Conservation (phyloP, 2,888 invertebrate genomes). For the Hirtodrosophila trivittata region DNA sequence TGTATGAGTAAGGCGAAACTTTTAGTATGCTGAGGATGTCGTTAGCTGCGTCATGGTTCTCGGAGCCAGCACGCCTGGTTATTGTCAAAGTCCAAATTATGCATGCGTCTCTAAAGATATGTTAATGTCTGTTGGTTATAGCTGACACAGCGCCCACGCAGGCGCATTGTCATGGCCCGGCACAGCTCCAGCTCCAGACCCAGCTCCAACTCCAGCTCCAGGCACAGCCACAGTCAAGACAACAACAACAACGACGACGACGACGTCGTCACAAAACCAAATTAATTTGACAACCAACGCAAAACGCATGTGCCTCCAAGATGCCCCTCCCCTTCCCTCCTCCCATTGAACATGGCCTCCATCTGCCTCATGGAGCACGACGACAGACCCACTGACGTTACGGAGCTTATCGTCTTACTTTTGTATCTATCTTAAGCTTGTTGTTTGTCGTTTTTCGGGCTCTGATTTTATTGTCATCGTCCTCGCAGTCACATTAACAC, state of each 20-base stretch:
- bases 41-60: constrained; percentile 49
- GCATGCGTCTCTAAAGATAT: constrained; percentile 71
- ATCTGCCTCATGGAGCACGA: constrained; percentile 19
- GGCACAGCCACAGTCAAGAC: constrained; percentile 2
- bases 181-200: constrained; percentile 31
- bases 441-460: constrained; percentile 46
- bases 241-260: constrained; percentile 30
- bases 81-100: constrained; percentile 76
- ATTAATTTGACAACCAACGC: constrained; percentile 79
- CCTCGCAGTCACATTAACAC: constrained; percentile 72
- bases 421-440: constrained; percentile 70
- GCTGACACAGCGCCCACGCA: constrained; percentile 73
- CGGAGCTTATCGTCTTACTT: constrained; percentile 68
- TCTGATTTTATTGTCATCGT: constrained; percentile 61
- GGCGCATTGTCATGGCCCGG: constrained; percentile 64
- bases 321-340: constrained; percentile 20
- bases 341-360: neutral
- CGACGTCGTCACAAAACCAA: constrained; percentile 66
- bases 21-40: constrained; percentile 73
- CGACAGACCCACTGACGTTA: constrained; percentile 52
- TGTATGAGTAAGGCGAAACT: constrained; percentile 48
- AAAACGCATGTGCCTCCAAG: constrained; percentile 74
- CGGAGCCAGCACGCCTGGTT: constrained; percentile 28
- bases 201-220: constrained; percentile 5
- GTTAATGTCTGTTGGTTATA: constrained; percentile 63